phyloP scores from a whole-genome alignment of 2,797 vertebrate genomes.

The Merluccius polli region DNA sequence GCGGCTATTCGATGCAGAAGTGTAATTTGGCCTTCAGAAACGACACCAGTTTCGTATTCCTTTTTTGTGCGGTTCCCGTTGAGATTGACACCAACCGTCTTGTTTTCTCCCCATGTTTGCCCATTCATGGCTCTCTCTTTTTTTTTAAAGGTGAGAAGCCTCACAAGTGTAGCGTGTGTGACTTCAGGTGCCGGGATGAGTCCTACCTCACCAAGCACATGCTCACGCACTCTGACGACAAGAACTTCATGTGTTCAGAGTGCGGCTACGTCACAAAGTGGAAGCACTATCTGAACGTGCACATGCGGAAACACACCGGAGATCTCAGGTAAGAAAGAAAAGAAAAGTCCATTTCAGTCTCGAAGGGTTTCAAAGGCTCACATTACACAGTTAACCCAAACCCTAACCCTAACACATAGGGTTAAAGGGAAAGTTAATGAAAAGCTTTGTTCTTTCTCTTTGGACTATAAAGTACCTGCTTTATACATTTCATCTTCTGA shows the following conservation, averaged over 20 bases:
- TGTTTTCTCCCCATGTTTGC: neutral
- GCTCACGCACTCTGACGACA: slow-evolving; percentile 88
- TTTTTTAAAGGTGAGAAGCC: slow-evolving; percentile 85
- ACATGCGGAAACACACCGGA: slow-evolving; percentile 95
- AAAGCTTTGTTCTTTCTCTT: neutral
- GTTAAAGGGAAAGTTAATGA: neutral
- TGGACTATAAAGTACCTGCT: neutral
- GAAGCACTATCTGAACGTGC: slow-evolving; percentile 95
- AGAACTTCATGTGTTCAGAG: slow-evolving; percentile 96
- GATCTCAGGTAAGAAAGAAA: slow-evolving; percentile 82
- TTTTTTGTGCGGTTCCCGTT: neutral
- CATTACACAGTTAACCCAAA: neutral
- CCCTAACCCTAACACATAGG: no score
- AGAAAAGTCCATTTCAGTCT: neutral
- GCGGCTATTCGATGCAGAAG: neutral
- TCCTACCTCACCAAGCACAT: slow-evolving; percentile 97
- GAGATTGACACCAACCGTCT: neutral
- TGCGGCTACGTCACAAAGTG: slow-evolving; percentile 98
- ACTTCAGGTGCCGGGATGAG: slow-evolving; percentile 93
- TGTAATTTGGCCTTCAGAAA: no score
- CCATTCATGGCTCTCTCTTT: slow-evolving; percentile 3
- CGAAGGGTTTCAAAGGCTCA: neutral
- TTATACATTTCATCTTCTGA: neutral
- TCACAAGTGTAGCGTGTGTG: slow-evolving; percentile 89
- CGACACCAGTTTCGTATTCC: neutral